A percentile compares a stretch with the other conserved stretches of the same genome.
Evolutionary conservation across 2,113 vertebrate genomes (phyloP).

Genomic region (Melanostigma gelatinosum): DNA sequence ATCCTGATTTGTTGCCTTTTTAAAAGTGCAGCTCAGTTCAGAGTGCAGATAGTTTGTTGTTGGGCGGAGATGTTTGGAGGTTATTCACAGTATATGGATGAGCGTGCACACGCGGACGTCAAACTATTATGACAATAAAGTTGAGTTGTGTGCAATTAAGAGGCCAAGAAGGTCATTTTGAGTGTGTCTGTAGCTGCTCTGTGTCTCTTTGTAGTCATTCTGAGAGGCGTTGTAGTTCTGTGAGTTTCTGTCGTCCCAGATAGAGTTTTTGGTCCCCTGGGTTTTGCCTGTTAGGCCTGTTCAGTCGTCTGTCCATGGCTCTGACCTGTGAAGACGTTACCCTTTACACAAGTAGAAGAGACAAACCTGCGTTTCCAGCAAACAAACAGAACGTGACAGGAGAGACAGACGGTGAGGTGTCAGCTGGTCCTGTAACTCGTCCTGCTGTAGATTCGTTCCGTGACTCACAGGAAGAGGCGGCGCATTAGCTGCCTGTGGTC

Average conservation of each 20-base stretch:
- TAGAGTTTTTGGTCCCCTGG: too few relatives aligned
- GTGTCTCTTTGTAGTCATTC: too few relatives aligned
- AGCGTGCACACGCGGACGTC: background rate
- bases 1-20: background rate
- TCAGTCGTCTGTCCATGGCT: too few relatives aligned
- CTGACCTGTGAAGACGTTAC: background rate
- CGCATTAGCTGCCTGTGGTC: conserved; percentile 39
- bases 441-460: background rate
- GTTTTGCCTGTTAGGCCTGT: too few relatives aligned
- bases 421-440: background rate
- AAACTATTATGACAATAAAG: background rate
- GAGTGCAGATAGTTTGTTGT: background rate
- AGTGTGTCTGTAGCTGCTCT: too few relatives aligned
- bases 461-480: conserved; percentile 32
- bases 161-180: background rate
- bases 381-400: background rate
- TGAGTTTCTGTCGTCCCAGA: too few relatives aligned
- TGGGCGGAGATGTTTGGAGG: background rate
- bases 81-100: background rate
- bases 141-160: background rate
- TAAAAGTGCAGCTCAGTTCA: conserved; percentile 5
- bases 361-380: background rate
- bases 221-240: too few relatives aligned
- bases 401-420: background rate
- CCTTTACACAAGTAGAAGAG: background rate